A percentile compares a stretch with the other conserved stretches of the same genome.
Conservation (phyloP, 2,797 vertebrate species). For the Rhinoraja longicauda region DNA sequence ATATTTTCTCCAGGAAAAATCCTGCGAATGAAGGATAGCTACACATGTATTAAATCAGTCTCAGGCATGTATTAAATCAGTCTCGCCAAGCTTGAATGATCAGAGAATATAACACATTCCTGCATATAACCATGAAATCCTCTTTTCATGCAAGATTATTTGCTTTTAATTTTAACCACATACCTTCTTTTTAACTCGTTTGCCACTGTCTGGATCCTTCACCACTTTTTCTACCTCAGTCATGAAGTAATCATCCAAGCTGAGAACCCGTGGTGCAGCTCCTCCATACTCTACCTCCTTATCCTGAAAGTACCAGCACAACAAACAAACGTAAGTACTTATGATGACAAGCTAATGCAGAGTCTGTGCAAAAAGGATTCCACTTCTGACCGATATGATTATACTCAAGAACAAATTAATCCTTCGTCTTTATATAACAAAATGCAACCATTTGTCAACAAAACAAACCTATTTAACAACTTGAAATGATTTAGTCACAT, state of each 20-base stretch:
- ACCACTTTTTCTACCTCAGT: conserved; percentile 90
- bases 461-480: neutral
- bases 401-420: neutral
- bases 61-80: too few relatives aligned
- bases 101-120: too few relatives aligned
- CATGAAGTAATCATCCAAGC: conserved; percentile 96
- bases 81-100: too few relatives aligned
- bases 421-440: neutral
- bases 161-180: conserved; percentile 32
- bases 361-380: neutral
- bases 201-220: conserved; percentile 91
- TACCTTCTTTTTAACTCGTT: conserved; percentile 88
- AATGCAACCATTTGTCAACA: neutral
- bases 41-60: too few relatives aligned
- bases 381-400: neutral
- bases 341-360: neutral
- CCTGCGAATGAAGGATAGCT: too few relatives aligned
- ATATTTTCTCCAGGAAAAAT: too few relatives aligned
- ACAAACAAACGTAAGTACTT: neutral
- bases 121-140: neutral
- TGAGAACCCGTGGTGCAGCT: conserved; percentile 89
- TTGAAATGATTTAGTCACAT: neutral
- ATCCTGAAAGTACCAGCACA: conserved; percentile 64
- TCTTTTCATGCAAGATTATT: neutral
- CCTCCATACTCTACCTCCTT: conserved; percentile 96